Conservation (phyloP, 2,797 vertebrate species). For the Helicolenus hilgendorfi region DNA sequence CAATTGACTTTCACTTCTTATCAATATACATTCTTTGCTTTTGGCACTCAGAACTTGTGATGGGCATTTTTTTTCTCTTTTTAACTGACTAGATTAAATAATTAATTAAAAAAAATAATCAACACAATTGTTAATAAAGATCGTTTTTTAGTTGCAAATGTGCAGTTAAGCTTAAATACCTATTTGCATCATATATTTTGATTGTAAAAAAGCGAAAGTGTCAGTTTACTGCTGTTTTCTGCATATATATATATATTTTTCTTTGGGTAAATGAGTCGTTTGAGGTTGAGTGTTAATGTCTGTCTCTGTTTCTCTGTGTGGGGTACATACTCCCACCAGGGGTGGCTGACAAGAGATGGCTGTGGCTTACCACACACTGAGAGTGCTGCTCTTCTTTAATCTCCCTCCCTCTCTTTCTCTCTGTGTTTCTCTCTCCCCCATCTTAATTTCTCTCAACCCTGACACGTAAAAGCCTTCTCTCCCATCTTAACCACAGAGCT, state of each 20-base stretch:
- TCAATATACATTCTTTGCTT: no score
- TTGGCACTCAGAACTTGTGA: not conserved
- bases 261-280: conserved; percentile 60
- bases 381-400: conserved; percentile 88
- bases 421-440: conserved; percentile 69
- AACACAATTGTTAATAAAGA: not conserved
- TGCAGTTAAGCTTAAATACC: not conserved
- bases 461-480: conserved; percentile 82
- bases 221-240: conserved; percentile 41
- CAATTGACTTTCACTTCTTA: no score
- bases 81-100: not conserved
- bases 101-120: not conserved
- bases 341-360: conserved; percentile 84
- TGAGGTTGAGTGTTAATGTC: conserved; percentile 78
- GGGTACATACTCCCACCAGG: conserved; percentile 76
- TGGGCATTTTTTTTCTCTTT: not conserved
- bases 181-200: conserved; percentile 20
- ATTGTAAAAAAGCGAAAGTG: conserved; percentile 18
- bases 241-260: not conserved
- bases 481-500: conserved; percentile 77
- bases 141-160: not conserved
- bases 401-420: conserved; percentile 69
- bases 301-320: conserved; percentile 83
- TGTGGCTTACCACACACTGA: conserved; percentile 86
- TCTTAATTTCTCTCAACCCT: conserved; percentile 86